Base-by-base conservation (phyloP, 2,113 vertebrate genomes). In the Strix uralensis region DNA sequence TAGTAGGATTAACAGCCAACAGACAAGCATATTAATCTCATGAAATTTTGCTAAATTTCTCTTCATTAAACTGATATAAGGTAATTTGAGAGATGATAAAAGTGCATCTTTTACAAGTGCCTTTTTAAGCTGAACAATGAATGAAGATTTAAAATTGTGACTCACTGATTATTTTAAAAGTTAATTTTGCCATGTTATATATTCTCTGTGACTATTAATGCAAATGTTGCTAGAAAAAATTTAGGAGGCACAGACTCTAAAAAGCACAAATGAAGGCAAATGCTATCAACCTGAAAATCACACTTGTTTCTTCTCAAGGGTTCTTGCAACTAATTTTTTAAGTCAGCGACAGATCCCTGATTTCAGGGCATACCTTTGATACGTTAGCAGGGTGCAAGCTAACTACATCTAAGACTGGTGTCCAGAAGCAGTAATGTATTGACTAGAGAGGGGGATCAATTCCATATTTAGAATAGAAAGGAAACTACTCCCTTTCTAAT, bases 1-100 rank as follows among this genome's bases (percentile, higher is more conserved):
- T 69, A 46, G 71, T 79, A 79, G 90, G 92, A 96, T 97, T 94
- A 95, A 92, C 11, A 81, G 75, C 44, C 93, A 95, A 96, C 96
- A 96, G 92, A 88, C 93, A 95, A 78, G 47, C 52, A 57, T 84
- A 71, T 93, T 95, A 75, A 83, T 97, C 75, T 81, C 78, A 90
- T 91, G 61, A 95, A 82, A 63, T 78, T 95, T 94, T 97, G 83
- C 80, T 81, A 78, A 94, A 46, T 73, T 94, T 85, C 38, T 87
- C 49, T 94, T 94, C 90, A 75, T 93, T 97, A 78, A 85, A 85
- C 47, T 75, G 92, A 97, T 90, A 79, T 62, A 66, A 79, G 58
- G 95, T 95, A 58, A 72, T 91, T 86, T 70, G 69, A 51, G 87
- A 75, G 67, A 79, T 88, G 91, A 66, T 75, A 58, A 54, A 95